Percentiles rank a stretch among this genome's conserved stretches.
Conservation (phyloP, 2,113 vertebrate species). For the Nicator chloris region DNA sequence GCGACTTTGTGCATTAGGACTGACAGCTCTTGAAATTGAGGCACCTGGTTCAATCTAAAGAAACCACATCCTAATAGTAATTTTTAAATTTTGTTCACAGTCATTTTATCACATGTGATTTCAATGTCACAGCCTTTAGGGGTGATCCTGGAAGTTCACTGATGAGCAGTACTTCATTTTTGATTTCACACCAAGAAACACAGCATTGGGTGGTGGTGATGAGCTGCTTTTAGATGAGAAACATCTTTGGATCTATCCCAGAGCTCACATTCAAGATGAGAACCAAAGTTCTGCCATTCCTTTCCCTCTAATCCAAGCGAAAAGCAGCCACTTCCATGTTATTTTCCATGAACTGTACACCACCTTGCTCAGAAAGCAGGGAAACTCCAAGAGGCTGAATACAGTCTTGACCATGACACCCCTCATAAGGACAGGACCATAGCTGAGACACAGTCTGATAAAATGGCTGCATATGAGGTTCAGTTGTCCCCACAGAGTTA, state of each 20-base stretch:
- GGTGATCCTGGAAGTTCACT: neutral
- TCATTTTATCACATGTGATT: neutral
- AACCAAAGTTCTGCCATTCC: neutral
- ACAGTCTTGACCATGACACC: neutral
- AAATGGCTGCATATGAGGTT: neutral
- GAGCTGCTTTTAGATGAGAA: neutral
- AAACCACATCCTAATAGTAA: neutral
- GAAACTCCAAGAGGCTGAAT: neutral
- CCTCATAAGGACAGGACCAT: neutral
- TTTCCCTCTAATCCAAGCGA: neutral
- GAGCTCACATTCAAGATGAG: neutral
- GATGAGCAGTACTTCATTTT: neutral
- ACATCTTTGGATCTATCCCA: neutral
- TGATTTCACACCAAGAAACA: neutral
- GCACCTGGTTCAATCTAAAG: neutral
- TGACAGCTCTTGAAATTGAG: neutral
- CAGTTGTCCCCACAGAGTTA: neutral
- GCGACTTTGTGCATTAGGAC: neutral
- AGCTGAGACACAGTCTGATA: accelerated
- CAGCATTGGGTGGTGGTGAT: neutral
- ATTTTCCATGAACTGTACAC: neutral
- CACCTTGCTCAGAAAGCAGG: neutral
- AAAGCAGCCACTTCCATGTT: neutral
- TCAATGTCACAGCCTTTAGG: neutral
- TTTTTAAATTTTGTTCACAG: neutral